phyloP scores from a whole-genome alignment of 2,797 vertebrate genomes.

The Etheostoma nigrum region DNA sequence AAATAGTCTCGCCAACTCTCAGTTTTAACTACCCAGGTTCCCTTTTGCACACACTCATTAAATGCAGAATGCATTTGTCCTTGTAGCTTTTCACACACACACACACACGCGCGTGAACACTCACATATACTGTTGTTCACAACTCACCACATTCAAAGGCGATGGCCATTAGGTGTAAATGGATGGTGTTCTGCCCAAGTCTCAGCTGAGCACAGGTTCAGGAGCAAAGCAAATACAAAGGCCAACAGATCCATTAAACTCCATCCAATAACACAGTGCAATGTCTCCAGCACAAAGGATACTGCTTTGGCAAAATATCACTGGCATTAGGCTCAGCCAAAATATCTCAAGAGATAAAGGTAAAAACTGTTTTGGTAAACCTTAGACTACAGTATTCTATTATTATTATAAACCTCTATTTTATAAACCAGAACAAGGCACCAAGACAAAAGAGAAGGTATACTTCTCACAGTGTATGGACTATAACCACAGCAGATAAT shows the following conservation, averaged over 20 bases:
- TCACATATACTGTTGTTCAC: slow-evolving; percentile 66
- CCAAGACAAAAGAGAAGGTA: not conserved
- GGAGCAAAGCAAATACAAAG: slow-evolving; percentile 75
- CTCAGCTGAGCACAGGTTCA: slow-evolving; percentile 75
- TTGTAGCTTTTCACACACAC: slow-evolving; percentile 84
- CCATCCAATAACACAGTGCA: slow-evolving; percentile 51
- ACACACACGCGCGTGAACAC: slow-evolving; percentile 53
- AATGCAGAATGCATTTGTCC: slow-evolving; percentile 84
- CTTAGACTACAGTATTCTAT: not conserved
- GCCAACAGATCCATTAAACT: slow-evolving; percentile 77
- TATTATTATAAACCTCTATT: not conserved
- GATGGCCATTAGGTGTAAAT: slow-evolving; percentile 84
- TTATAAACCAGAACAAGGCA: not conserved
- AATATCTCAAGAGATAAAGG: slow-evolving; percentile 32
- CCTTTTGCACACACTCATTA: slow-evolving; percentile 87
- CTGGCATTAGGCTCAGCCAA: slow-evolving; percentile 10
- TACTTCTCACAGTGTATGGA: not conserved
- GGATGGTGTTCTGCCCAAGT: slow-evolving; percentile 79
- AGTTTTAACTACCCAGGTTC: slow-evolving; percentile 87
- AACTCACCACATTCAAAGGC: slow-evolving; percentile 78
- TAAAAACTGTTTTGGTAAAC: not conserved
- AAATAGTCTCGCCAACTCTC: slow-evolving; percentile 86
- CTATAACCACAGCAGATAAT: not conserved
- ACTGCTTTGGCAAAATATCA: slow-evolving; percentile 41
- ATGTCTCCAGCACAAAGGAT: slow-evolving; percentile 46